Conservation (phyloP, 2,888 invertebrate genomes). For the Amphimallon solstitiale region DNA sequence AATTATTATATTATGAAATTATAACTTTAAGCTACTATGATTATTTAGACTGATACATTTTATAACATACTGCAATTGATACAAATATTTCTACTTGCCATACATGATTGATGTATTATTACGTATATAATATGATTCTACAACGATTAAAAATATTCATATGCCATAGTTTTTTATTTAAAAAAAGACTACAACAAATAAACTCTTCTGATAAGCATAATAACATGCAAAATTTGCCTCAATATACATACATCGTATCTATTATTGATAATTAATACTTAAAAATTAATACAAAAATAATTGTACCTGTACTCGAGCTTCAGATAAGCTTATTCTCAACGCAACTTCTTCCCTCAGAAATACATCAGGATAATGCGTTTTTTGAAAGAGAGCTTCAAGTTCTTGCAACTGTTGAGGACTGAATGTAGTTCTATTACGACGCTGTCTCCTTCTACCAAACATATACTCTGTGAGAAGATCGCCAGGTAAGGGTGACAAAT, state of each 20-base stretch:
- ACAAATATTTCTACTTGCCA: too few species aligned
- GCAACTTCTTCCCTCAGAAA: conserved; percentile 91
- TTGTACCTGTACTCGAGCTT: conserved; percentile 89
- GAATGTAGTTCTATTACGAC: conserved; percentile 92
- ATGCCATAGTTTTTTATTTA: too few species aligned
- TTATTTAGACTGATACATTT: too few species aligned
- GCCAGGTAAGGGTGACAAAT: conserved; percentile 84
- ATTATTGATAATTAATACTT: background rate
- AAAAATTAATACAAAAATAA: background rate
- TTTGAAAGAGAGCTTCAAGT: conserved; percentile 90
- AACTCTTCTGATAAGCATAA: too few species aligned
- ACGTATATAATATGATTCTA: too few species aligned
- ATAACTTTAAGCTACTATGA: too few species aligned
- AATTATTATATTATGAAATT: too few species aligned
- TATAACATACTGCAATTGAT: too few species aligned
- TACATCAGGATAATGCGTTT: conserved; percentile 95
- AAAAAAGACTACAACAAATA: too few species aligned
- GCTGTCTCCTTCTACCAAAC: conserved; percentile 88
- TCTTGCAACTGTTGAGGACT: conserved; percentile 94
- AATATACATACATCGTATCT: background rate
- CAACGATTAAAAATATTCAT: too few species aligned
- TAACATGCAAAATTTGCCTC: too few species aligned
- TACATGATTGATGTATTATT: too few species aligned
- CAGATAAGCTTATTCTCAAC: conserved; percentile 87
- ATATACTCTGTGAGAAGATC: conserved; percentile 92